A percentile compares a stretch with the other conserved stretches of the same genome.
These are phyloP conservation scores for Psix sp. DNA, from an alignment of 1,140 invertebrate genomes.

Conservation along the genomic window DNA sequence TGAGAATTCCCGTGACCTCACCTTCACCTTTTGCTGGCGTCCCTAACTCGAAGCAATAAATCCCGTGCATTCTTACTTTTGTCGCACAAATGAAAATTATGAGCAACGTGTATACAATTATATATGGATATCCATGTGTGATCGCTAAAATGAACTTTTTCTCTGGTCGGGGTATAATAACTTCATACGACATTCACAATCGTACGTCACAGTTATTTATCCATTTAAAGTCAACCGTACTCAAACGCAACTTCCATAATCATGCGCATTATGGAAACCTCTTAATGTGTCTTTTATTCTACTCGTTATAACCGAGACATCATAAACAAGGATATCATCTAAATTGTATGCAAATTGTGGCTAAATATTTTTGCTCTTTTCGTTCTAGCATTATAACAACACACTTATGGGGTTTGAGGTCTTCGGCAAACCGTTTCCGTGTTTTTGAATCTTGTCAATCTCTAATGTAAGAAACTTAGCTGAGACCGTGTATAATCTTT, in stretches of 20 bases:
- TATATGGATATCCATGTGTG: constrained; percentile 33
- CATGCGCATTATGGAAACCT: constrained; percentile 40
- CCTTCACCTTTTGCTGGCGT: constrained; percentile 4
- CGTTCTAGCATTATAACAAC: constrained; percentile 25
- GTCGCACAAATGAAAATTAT: constrained; percentile 17
- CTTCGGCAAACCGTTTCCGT: constrained; percentile 59
- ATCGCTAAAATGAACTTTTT: constrained; percentile 23
- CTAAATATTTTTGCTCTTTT: constrained; percentile 24
- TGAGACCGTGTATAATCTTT: constrained; percentile 21
- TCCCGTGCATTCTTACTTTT: constrained; percentile 15
- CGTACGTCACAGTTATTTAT: constrained; percentile 27
- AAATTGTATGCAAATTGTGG: constrained; percentile 53
- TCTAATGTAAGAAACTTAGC: constrained; percentile 41
- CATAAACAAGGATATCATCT: constrained; percentile 47
- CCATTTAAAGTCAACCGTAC: constrained; percentile 20
- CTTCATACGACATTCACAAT: constrained; percentile 25
- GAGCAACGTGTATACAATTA: constrained; percentile 9
- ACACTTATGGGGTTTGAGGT: constrained; percentile 27
- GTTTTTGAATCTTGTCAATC: constrained; percentile 34
- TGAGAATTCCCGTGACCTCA: constrained; percentile 5
- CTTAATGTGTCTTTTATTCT: constrained; percentile 49
- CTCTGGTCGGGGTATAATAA: constrained; percentile 11
- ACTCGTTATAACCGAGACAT: constrained; percentile 23
- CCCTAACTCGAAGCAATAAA: constrained; percentile 12
- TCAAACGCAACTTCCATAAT: constrained; percentile 26